A percentile compares a stretch with the other conserved stretches of the same genome.
Conservation (phyloP, 2,113 vertebrate species). For the Tupaia tana region DNA sequence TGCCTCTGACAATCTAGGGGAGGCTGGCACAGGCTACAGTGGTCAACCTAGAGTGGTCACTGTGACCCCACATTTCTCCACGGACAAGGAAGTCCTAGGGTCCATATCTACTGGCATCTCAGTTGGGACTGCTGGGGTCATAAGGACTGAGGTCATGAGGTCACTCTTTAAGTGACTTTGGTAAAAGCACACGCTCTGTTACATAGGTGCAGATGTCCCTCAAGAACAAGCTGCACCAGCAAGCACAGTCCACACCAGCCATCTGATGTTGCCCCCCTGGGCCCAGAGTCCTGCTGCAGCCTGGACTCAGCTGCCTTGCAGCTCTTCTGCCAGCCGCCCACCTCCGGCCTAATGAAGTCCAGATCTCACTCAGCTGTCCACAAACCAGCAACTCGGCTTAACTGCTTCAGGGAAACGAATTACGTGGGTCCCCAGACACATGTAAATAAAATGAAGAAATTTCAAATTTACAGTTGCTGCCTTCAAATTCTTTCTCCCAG, state of each 20-base stretch:
- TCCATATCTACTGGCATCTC: rapidly evolving
- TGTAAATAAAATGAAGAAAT: constrained; percentile 89
- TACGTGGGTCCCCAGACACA: constrained; percentile 85
- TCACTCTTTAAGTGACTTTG: background rate
- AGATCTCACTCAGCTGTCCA: constrained; percentile 68
- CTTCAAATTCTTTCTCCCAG: constrained; percentile 83
- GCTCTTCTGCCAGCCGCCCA: background rate
- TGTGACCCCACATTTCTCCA: background rate
- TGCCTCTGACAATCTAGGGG: background rate
- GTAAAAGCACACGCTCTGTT: background rate
- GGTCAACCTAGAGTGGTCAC: background rate
- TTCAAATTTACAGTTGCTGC: constrained; percentile 83
- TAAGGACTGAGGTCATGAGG: too few relatives aligned
- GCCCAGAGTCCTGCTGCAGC: background rate
- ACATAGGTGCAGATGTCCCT: rapidly evolving
- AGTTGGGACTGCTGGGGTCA: background rate
- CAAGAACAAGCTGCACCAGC: rapidly evolving
- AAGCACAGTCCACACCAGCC: background rate
- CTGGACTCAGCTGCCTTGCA: background rate
- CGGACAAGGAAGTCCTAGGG: background rate
- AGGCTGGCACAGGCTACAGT: too few relatives aligned
- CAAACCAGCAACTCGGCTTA: constrained; percentile 65
- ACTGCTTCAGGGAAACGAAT: constrained; percentile 73
- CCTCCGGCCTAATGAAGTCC: background rate
- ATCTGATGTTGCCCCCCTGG: background rate